These are phyloP conservation scores for Saguinus oedipus DNA, from an alignment of 2,797 vertebrate species.

Conservation along the genomic window DNA sequence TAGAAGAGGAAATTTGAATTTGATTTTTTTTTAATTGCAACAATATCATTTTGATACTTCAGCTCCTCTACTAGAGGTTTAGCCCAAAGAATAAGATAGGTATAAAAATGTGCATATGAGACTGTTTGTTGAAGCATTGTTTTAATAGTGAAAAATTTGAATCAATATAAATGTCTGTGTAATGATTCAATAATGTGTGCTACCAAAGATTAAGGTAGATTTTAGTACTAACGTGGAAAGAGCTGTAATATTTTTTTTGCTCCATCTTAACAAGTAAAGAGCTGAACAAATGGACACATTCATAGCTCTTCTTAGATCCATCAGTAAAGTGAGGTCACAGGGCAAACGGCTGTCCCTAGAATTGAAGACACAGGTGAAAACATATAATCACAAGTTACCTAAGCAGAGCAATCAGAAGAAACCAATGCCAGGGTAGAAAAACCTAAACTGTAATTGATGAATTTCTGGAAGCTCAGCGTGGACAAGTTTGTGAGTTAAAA, in stretches of 20 bases:
- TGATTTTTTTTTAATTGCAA: background rate
- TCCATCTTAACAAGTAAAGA: background rate
- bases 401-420: background rate
- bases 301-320: background rate
- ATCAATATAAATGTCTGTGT: background rate
- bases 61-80: background rate
- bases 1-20: slow-evolving; percentile 46
- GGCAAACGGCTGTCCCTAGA: background rate
- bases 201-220: background rate
- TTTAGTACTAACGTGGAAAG: background rate
- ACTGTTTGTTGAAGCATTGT: background rate
- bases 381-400: background rate
- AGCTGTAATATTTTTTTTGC: background rate
- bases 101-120: background rate
- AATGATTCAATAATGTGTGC: background rate
- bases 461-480: background rate
- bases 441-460: background rate
- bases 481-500: background rate
- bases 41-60: background rate
- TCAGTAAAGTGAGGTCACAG: background rate
- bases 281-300: background rate
- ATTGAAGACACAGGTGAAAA: background rate
- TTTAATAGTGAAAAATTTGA: background rate
- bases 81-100: background rate
- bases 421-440: background rate